phyloP scores from a whole-genome alignment of 1,140 invertebrate species.

The Pentalonia nigronervosa region DNA sequence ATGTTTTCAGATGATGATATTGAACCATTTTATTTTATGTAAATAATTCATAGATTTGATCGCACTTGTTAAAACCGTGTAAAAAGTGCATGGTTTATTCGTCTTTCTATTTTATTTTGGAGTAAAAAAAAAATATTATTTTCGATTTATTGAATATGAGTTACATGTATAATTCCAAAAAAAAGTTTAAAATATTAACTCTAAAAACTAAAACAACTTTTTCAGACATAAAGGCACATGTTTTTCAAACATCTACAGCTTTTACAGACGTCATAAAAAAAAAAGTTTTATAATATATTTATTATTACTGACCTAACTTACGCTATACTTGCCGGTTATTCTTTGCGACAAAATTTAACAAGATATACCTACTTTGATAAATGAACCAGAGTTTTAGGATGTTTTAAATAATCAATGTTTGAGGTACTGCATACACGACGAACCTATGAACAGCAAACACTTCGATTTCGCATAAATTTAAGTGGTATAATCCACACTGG shows the following conservation, averaged over 20 bases:
- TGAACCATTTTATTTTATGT: background rate
- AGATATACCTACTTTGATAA: background rate
- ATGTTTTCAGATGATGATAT: background rate
- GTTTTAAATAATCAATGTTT: conserved; percentile 19
- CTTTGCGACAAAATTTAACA: background rate
- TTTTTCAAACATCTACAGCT: conserved; percentile 1
- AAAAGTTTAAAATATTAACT: conserved; percentile 18
- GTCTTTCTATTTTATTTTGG: background rate
- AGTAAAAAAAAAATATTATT: background rate
- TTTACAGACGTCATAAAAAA: conserved; percentile 10
- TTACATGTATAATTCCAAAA: background rate
- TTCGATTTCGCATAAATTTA: conserved; percentile 36
- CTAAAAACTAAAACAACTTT: conserved; percentile 33
- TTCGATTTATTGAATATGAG: conserved; percentile 32
- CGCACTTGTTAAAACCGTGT: background rate
- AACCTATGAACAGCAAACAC: background rate
- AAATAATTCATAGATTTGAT: background rate
- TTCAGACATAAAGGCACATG: conserved; percentile 7
- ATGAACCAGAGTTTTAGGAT: background rate
- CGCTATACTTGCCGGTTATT: background rate
- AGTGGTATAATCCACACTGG: background rate
- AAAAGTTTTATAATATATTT: conserved; percentile 38
- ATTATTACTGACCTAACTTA: background rate
- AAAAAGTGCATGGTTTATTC: background rate
- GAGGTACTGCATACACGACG: background rate